These are phyloP conservation scores for Danio tinwini DNA, from an alignment of 2,797 vertebrate genomes.

Conservation along the genomic window DNA sequence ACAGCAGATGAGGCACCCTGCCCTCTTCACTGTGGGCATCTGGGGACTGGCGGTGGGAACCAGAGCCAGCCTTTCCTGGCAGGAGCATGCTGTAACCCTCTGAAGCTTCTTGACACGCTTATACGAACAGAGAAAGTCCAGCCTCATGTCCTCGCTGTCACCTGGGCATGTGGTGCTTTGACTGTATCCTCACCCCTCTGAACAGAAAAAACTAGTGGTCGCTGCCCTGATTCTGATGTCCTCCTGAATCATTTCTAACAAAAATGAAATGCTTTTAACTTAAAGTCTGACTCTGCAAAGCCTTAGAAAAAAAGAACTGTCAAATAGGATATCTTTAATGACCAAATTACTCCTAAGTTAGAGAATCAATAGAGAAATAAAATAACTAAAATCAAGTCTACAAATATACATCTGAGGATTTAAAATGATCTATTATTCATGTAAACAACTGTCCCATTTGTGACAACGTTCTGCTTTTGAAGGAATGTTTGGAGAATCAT, in stretches of 20 bases:
- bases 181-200: slow-evolving; percentile 10
- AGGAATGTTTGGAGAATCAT: too few species aligned
- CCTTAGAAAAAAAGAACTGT: neutral
- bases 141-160: slow-evolving; percentile 9
- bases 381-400: neutral
- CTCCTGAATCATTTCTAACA: neutral
- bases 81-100: slow-evolving; percentile 39
- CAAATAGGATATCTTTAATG: neutral
- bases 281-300: neutral
- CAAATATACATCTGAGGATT: neutral
- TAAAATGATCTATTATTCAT: neutral
- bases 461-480: too few species aligned
- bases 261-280: neutral
- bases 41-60: slow-evolving; percentile 74
- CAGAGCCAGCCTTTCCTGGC: slow-evolving; percentile 65
- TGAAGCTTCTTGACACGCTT: slow-evolving; percentile 36
- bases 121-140: slow-evolving; percentile 15
- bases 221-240: neutral
- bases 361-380: neutral
- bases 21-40: slow-evolving; percentile 75
- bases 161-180: slow-evolving; percentile 3
- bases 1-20: slow-evolving; percentile 84
- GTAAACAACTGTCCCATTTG: too few species aligned
- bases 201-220: neutral
- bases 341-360: neutral